Percentiles rank a stretch among this genome's conserved stretches.
Evolutionary conservation across 2,888 invertebrate species (phyloP).

Genomic region (Microctonus brassicae): DNA sequence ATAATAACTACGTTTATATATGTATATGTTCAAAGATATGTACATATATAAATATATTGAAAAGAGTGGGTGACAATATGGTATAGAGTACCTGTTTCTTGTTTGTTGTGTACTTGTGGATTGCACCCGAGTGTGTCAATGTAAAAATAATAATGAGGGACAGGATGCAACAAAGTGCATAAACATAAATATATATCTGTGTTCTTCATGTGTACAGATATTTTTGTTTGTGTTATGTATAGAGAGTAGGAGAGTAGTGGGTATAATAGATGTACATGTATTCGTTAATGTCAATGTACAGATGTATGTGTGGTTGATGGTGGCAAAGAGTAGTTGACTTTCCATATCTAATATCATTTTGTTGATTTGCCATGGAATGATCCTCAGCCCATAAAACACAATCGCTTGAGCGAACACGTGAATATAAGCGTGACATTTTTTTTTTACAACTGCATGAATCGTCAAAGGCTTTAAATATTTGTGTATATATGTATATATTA

Average conservation of each 20-base stretch:
- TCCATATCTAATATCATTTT: slow-evolving; percentile 4
- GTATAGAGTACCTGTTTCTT: slow-evolving; percentile 24
- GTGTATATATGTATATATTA: slow-evolving; percentile 14
- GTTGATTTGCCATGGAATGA: slow-evolving; percentile 51
- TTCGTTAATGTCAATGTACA: no score
- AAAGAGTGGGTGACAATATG: slow-evolving; percentile 22
- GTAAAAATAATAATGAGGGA: slow-evolving; percentile 3
- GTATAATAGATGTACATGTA: no score
- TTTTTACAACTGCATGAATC: slow-evolving; percentile 5
- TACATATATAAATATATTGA: not conserved
- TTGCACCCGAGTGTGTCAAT: slow-evolving; percentile 23
- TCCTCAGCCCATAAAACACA: slow-evolving; percentile 55
- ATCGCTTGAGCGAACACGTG: slow-evolving; percentile 49
- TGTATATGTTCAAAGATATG: not conserved
- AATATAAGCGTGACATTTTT: slow-evolving; percentile 27
- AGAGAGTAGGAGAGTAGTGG: no score
- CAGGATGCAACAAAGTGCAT: not conserved
- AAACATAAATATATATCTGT: not conserved
- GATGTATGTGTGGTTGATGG: slow-evolving; percentile 38
- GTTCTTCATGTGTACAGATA: not conserved
- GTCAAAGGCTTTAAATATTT: not conserved
- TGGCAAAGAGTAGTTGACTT: slow-evolving; percentile 44
- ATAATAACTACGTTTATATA: slow-evolving; percentile 14
- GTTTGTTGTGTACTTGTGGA: slow-evolving; percentile 3
- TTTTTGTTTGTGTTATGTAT: no score